These are phyloP conservation scores for Colinus virginianus DNA, from an alignment of 2,113 vertebrate genomes.

Conservation along the genomic window DNA sequence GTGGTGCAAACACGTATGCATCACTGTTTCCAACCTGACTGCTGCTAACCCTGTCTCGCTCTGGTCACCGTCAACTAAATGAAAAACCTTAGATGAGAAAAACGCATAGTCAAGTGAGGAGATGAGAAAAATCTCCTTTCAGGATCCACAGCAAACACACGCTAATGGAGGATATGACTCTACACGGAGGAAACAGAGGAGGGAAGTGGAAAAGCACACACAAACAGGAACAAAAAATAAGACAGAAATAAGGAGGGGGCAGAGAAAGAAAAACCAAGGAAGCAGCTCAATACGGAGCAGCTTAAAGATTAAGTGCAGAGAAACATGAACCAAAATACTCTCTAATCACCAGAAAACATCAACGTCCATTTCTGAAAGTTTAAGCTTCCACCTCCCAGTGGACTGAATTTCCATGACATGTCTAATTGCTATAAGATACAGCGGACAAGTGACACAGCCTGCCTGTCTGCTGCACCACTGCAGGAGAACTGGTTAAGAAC, in stretches of 20 bases:
- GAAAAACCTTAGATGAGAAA: neutral
- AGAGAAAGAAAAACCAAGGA: neutral
- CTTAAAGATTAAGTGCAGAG: neutral
- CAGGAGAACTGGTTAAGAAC: neutral
- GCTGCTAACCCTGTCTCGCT: neutral
- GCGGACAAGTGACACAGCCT: neutral
- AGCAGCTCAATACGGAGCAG: neutral
- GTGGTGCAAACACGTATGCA: accelerated
- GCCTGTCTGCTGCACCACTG: neutral
- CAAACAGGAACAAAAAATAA: neutral
- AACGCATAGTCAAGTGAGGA: neutral
- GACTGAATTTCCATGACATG: neutral
- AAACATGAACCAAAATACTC: accelerated
- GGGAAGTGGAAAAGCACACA: neutral
- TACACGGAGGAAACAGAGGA: neutral
- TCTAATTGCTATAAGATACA: neutral
- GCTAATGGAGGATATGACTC: neutral
- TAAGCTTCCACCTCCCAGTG: neutral
- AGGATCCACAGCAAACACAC: neutral
- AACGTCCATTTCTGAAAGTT: neutral
- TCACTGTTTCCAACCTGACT: neutral
- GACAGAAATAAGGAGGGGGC: neutral
- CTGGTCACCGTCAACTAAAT: neutral
- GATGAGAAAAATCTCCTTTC: neutral
- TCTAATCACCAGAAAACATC: neutral